phyloP scores from a whole-genome alignment of 2,797 vertebrate species.

The Tenualosa thibaudeaui region DNA sequence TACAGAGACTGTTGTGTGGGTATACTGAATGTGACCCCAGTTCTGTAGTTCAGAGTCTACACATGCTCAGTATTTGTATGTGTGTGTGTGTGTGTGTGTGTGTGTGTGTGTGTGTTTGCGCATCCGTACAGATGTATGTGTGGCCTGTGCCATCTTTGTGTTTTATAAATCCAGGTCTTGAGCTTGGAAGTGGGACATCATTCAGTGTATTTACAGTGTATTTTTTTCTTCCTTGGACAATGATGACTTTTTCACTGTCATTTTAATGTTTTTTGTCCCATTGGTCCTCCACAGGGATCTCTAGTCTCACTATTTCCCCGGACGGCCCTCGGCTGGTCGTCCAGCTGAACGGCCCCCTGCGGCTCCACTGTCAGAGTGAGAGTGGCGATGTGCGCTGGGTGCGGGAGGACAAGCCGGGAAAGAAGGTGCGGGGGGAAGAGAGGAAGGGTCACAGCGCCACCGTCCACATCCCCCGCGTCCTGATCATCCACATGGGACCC shows the following conservation, averaged over 20 bases:
- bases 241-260: neutral
- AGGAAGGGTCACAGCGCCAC: slow-evolving; percentile 51
- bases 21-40: neutral
- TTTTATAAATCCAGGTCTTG: neutral
- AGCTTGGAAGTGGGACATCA: neutral
- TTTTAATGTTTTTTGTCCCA: neutral
- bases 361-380: slow-evolving; percentile 74
- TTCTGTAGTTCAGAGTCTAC: neutral
- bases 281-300: slow-evolving; percentile 57
- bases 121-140: neutral
- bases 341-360: slow-evolving; percentile 70
- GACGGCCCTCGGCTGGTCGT: slow-evolving; percentile 69
- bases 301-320: slow-evolving; percentile 71
- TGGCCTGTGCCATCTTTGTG: neutral
- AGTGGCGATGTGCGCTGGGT: slow-evolving; percentile 77
- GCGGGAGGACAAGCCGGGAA: slow-evolving; percentile 68
- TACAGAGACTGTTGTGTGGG: neutral
- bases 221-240: slow-evolving; percentile 1
- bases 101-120: neutral
- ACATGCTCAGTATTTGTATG: neutral
- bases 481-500: slow-evolving; percentile 74
- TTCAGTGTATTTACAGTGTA: too few relatives aligned
- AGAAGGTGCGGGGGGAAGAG: slow-evolving; percentile 53
- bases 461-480: slow-evolving; percentile 60
- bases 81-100: neutral